These are phyloP conservation scores for Amiota minor DNA, from an alignment of 2,888 invertebrate species.

Conservation along the genomic window DNA sequence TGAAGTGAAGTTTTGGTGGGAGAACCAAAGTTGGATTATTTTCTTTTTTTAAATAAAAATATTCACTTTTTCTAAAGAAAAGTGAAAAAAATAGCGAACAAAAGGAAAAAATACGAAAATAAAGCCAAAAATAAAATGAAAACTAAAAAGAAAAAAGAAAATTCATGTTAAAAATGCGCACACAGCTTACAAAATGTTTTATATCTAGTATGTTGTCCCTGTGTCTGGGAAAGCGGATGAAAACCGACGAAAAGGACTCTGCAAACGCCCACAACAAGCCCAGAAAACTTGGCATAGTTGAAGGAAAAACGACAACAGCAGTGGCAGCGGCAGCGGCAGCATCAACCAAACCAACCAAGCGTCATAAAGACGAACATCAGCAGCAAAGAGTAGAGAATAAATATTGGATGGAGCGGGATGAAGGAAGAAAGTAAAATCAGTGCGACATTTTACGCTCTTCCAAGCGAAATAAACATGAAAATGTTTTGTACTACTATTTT, in stretches of 20 bases:
- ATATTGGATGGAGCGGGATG: not conserved
- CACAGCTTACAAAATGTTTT: no score
- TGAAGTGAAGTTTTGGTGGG: no score
- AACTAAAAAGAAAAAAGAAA: not conserved
- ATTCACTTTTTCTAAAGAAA: no score
- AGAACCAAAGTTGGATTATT: no score
- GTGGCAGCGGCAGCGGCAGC: not conserved
- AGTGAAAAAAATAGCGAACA: not conserved
- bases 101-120: not conserved
- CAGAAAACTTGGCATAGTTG: not conserved
- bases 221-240: no score
- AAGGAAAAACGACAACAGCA: not conserved
- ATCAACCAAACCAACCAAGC: not conserved
- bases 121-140: not conserved
- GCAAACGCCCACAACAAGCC: not conserved
- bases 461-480: constrained; percentile 67
- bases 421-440: constrained; percentile 37
- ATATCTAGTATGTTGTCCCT: no score
- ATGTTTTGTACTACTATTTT: constrained; percentile 56
- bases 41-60: no score
- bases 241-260: not conserved
- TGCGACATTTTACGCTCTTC: constrained; percentile 61
- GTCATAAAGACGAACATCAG: not conserved
- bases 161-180: not conserved
- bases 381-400: not conserved